Percentiles rank a stretch among this genome's conserved stretches.
These are phyloP conservation scores for Trilocha varians DNA, from an alignment of 2,888 invertebrate species.

Conservation along the genomic window DNA sequence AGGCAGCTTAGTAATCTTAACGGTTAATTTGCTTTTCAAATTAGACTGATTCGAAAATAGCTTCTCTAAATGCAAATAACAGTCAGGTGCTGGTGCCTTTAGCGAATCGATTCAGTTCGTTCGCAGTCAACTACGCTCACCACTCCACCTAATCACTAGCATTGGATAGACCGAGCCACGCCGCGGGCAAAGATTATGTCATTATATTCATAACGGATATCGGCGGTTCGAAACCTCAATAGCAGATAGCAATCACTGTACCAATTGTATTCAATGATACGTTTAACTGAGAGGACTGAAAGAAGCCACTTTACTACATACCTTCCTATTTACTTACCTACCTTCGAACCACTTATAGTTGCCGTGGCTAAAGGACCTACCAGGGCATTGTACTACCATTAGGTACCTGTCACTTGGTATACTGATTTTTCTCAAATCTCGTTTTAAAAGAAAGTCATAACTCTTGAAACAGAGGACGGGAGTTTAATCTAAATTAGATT, in stretches of 20 bases:
- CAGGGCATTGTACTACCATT: no score
- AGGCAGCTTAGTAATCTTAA: no score
- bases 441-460: no score
- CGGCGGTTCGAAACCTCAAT: slow-evolving; percentile 38
- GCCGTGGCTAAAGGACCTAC: no score
- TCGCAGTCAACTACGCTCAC: slow-evolving; percentile 29
- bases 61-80: slow-evolving; percentile 9
- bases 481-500: no score
- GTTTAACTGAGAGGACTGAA: slow-evolving; percentile 13
- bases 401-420: no score
- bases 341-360: no score
- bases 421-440: no score
- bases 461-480: no score
- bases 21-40: no score
- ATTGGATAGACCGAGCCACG: slow-evolving; percentile 30
- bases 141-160: slow-evolving; percentile 39
- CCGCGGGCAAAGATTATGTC: slow-evolving; percentile 59
- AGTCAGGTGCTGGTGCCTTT: slow-evolving; percentile 36
- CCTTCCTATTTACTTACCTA: no score
- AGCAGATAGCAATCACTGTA: slow-evolving; percentile 35
- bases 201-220: slow-evolving; percentile 52
- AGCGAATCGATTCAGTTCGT: slow-evolving; percentile 49
- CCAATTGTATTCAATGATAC: slow-evolving; percentile 37
- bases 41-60: background rate
- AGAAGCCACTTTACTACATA: no score